Base-by-base conservation (phyloP, 1,140 invertebrate genomes). In the Diorhabda carinulata region DNA sequence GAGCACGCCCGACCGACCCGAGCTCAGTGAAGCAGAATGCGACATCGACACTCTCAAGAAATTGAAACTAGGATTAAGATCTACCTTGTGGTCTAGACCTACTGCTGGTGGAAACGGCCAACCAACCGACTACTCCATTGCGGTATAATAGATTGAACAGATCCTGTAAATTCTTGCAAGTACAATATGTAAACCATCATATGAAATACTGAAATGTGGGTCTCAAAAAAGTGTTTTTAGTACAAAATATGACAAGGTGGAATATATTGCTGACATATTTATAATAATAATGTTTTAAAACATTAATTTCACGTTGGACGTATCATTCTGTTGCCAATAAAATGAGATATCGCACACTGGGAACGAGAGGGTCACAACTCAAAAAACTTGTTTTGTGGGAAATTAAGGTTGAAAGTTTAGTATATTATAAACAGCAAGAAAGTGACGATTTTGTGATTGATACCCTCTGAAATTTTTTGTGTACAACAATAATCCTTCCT, bases 21-120 rank as follows among this genome's bases (percentile, higher is more conserved):
- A 90, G 77, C 79, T 89, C 62, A 87, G 87, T 74, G 88, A 90
- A 76, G 87, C 88, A 45, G 89, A 91, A 79, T 90, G 88, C 81
- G 90, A 91, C 82, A 88, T 90, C 78, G 90, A 91, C 74, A 90
- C 89, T n/a, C 78, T 91, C 64, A 91, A 91, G 77, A 91, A 91
- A 79, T 80, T 91, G 52, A 91, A 91, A 81, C 81, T 91, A 57
- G 89, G 89, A 4, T 81, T 89, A 72, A 82, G 88, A 62, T 90
- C 88, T 45, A 88, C 88, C n/a, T 81, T 91, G 5, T 91, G 90
- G 90, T 90, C 89, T 10, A 84, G 87, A 69, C 89, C 90, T 8
- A 81, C 71, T 65, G 72, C 78, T 64, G 84, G 84, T 66, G 81
- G 70, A 61, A 70, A 78, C 61, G 83, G 84, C 45, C 86, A 87